Evolutionary conservation across 1,140 invertebrate genomes (phyloP).

Genomic region (Lepidurus packardi): DNA sequence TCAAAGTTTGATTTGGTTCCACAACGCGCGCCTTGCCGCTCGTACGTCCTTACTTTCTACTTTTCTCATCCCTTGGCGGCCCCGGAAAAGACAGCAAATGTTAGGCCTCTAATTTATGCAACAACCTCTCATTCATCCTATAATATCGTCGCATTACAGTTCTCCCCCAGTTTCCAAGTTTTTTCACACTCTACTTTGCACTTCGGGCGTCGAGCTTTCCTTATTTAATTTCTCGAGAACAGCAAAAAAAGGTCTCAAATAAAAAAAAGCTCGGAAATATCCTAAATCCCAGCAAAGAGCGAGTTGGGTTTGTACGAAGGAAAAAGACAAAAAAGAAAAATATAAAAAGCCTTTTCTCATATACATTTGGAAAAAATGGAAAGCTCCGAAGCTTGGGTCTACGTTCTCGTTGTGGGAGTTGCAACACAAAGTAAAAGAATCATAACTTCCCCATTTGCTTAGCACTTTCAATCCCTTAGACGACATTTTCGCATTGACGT

Average conservation of each 20-base stretch:
- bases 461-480: background rate
- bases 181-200: background rate
- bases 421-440: background rate
- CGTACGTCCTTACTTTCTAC: background rate
- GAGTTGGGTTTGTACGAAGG: background rate
- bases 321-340: background rate
- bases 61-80: background rate
- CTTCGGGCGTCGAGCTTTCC: background rate
- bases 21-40: background rate
- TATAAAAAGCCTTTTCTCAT: background rate
- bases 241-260: background rate
- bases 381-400: background rate
- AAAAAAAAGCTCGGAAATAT: background rate
- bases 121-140: background rate
- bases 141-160: background rate
- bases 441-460: slow-evolving; percentile 15
- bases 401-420: background rate
- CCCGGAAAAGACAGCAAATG: background rate
- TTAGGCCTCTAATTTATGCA: slow-evolving; percentile 19
- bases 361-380: background rate
- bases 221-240: background rate
- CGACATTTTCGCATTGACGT: background rate
- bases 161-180: background rate
- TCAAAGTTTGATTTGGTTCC: background rate
- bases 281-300: background rate